phyloP scores from a whole-genome alignment of 2,113 vertebrate genomes.

The Puntigrus tetrazona region DNA sequence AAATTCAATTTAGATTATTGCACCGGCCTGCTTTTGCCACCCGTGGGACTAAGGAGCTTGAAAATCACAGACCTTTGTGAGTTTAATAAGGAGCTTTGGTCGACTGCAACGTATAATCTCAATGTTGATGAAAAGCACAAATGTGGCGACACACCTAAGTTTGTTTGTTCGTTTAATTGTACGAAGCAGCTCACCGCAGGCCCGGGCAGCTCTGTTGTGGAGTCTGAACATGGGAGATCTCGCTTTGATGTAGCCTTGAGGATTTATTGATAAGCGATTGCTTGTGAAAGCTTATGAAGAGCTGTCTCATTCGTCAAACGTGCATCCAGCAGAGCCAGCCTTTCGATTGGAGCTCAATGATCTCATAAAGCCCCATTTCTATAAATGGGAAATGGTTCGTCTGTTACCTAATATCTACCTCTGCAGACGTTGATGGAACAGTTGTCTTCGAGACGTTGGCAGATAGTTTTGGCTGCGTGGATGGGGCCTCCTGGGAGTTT shows the following conservation, averaged over 20 bases:
- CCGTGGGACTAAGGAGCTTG: slow-evolving; percentile 28
- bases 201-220: not conserved
- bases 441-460: slow-evolving; percentile 28
- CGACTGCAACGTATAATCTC: slow-evolving; percentile 41
- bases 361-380: slow-evolving; percentile 31
- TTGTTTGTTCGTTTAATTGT: slow-evolving; percentile 22
- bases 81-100: slow-evolving; percentile 47
- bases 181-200: not conserved
- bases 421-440: slow-evolving; percentile 46
- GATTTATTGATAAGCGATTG: slow-evolving; percentile 47
- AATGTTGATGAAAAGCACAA: slow-evolving; percentile 34
- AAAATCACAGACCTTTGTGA: slow-evolving; percentile 28
- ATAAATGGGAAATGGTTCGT: slow-evolving; percentile 34
- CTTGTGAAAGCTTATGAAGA: slow-evolving; percentile 7
- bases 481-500: slow-evolving; percentile 13
- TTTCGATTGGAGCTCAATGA: not conserved
- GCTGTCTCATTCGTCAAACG: slow-evolving; percentile 39
- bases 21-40: slow-evolving; percentile 31
- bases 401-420: slow-evolving; percentile 35
- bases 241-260: slow-evolving; percentile 30
- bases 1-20: slow-evolving; percentile 61
- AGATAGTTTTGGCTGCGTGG: slow-evolving; percentile 27
- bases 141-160: slow-evolving; percentile 1
- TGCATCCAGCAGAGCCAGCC: not conserved
- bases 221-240: slow-evolving; percentile 6